Evolutionary conservation across 2,113 vertebrate species (phyloP), one percentile per base, ranked within the genome.

Genomic region (Puma concolor): DNA sequence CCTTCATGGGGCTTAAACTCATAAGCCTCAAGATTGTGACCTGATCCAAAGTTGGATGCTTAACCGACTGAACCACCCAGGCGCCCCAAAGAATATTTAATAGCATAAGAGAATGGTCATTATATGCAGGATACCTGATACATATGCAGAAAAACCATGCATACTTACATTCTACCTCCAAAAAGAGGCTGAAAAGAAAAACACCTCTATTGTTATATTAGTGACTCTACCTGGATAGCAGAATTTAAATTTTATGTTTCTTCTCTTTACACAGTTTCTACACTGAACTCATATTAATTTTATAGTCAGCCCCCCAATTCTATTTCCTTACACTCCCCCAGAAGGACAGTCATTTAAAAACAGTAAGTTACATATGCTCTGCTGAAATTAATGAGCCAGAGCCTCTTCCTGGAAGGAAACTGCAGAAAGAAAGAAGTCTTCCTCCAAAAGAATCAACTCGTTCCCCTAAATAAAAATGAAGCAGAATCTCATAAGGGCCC

Each of bases 361-460:
- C 16, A 8, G 1, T 52, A 87, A 60, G 52, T 74, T 97, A 29
- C 63, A 13, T 33, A 10, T 31, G 33, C 1, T 66, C 64, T 90
- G 48, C 74, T 69, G 64, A 92, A 95, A 90, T 94, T 66, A 95
- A 48, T 74, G 23, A 67, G 33, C 21, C 21, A 92, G 60, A 96
- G 80, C 36, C 52, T 88, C 14, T 80, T 80, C 36, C 63, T 82
- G 23, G 52, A 94, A 96, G 60, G 44, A 95, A 94, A n/a, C 1
- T 72, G 9, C 60, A 83, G 36, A 84, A 64, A 83, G 36, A 84
- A 64, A 41, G 38, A 93, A 91, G 80, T 52, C 29, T 85, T 96
- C 27, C 11, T 60, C 38, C 21, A 63, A 90, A n/a, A 87, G 67
- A 17, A 84, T 63, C n/a, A 74, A 82, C 48, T 80, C 33, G 25